Percentiles rank a stretch among this genome's conserved stretches.
Conservation (phyloP, 2,113 vertebrate species). For the Crotalus horridus region DNA sequence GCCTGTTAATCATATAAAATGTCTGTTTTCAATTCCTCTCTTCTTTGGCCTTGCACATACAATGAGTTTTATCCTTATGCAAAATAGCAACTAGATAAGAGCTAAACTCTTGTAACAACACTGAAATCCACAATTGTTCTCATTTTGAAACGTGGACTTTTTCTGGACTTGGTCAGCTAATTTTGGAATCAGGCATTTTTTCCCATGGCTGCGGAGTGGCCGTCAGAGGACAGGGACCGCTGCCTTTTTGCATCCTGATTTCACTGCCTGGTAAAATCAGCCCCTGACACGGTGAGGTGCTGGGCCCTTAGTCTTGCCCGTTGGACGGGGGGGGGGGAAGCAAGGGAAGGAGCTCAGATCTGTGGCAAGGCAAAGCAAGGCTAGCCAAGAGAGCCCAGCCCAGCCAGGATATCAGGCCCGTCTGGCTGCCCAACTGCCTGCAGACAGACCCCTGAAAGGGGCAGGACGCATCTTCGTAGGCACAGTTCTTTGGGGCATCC, state of each 20-base stretch:
- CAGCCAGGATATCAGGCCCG: neutral
- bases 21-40: neutral
- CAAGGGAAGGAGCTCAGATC: neutral
- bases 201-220: neutral
- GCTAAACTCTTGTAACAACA: neutral
- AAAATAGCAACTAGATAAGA: neutral
- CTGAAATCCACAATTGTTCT: neutral
- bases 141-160: neutral
- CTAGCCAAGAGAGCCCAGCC: neutral
- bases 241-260: neutral
- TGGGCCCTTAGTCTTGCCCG: neutral
- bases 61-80: neutral
- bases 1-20: neutral
- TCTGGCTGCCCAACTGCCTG: neutral
- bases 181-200: neutral
- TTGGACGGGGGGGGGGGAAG: neutral
- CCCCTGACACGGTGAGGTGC: neutral
- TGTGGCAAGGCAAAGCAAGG: neutral
- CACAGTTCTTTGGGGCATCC: neutral
- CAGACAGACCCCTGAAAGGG: neutral
- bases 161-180: neutral
- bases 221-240: neutral
- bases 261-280: neutral
- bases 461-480: accelerated
- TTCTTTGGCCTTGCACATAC: neutral